Evolutionary conservation across 1,140 invertebrate genomes (phyloP).

Genomic region (Agrilus planipennis): DNA sequence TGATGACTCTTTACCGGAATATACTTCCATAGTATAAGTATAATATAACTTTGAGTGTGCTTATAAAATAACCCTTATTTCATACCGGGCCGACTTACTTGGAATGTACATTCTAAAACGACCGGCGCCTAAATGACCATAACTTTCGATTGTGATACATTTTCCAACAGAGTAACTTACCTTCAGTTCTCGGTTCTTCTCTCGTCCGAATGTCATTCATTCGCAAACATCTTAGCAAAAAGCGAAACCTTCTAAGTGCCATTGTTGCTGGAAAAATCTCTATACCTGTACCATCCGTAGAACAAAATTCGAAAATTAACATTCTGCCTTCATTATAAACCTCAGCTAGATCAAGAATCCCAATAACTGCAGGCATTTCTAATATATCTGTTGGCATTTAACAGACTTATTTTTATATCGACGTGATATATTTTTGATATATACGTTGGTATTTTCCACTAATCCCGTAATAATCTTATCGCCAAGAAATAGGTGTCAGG

Average conservation of each 20-base stretch:
- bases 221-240: conserved; percentile 8
- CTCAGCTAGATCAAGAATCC: background rate
- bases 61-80: too few species aligned
- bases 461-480: too few species aligned
- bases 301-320: conserved; percentile 7
- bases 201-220: conserved; percentile 7
- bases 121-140: too few species aligned
- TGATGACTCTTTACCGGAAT: too few species aligned
- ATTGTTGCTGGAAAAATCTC: conserved; percentile 9
- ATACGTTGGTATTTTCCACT: background rate
- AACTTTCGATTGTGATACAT: too few species aligned
- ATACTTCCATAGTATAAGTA: too few species aligned
- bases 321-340: background rate
- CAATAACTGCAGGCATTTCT: background rate
- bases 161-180: too few species aligned
- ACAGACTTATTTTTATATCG: background rate
- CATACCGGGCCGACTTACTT: too few species aligned
- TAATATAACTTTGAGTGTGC: too few species aligned
- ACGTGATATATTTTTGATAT: background rate
- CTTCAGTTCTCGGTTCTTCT: too few species aligned
- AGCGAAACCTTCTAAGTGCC: conserved; percentile 8
- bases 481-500: too few species aligned
- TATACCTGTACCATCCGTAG: background rate
- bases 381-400: background rate
- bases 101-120: too few species aligned